These are phyloP conservation scores for Drosophila tristis DNA, from an alignment of 1,140 invertebrate species.

Conservation along the genomic window DNA sequence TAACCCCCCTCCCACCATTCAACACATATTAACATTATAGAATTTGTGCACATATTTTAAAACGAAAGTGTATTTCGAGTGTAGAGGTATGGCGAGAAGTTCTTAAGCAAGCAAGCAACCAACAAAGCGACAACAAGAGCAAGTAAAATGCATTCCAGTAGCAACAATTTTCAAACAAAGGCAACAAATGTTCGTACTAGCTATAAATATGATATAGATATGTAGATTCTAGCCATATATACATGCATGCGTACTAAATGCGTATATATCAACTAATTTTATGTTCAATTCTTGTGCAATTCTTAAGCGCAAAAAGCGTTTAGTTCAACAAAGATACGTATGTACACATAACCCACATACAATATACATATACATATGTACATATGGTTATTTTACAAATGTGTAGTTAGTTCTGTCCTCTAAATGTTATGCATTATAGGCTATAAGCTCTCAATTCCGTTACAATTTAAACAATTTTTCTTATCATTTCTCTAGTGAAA, in stretches of 20 bases:
- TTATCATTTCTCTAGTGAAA: constrained; percentile 43
- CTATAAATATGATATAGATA: constrained; percentile 45
- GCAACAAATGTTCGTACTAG: constrained; percentile 58
- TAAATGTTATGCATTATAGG: constrained; percentile 62
- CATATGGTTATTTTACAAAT: constrained; percentile 39
- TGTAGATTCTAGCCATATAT: constrained; percentile 33
- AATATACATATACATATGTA: constrained; percentile 33
- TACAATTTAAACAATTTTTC: constrained; percentile 53
- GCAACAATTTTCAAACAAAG: constrained; percentile 64
- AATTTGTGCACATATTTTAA: constrained; percentile 49
- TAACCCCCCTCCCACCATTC: background rate
- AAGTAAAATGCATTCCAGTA: constrained; percentile 72
- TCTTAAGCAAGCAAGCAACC: constrained; percentile 12
- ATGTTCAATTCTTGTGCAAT: constrained; percentile 53
- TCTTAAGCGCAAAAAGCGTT: constrained; percentile 32
- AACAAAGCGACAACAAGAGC: constrained; percentile 15
- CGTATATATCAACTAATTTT: constrained; percentile 32
- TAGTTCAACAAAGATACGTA: constrained; percentile 51
- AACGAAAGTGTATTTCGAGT: constrained; percentile 16
- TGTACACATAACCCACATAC: constrained; percentile 39
- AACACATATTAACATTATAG: constrained; percentile 23
- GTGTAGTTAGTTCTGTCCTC: constrained; percentile 57
- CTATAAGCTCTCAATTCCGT: constrained; percentile 75
- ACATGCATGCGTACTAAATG: background rate
- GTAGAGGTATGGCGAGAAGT: constrained; percentile 12